Conservation (phyloP, 2,888 invertebrate genomes). For the Morinoia aosen region DNA sequence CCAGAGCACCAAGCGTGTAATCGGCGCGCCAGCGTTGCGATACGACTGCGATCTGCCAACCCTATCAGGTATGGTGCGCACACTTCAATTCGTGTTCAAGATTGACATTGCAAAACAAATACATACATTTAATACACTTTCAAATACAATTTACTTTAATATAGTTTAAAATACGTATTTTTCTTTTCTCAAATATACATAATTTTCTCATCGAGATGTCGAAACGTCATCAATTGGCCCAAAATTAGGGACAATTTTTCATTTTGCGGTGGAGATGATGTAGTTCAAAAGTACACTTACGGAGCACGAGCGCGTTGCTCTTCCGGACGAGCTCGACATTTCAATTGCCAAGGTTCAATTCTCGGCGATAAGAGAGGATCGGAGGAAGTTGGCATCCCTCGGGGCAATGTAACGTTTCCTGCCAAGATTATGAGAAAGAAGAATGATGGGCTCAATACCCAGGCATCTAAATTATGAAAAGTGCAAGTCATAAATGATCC, state of each 20-base stretch:
- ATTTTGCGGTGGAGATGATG: background rate
- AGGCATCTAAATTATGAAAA: background rate
- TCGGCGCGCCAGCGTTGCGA: background rate
- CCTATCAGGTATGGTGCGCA: background rate
- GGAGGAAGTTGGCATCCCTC: background rate
- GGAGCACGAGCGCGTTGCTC: background rate
- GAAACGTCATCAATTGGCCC: background rate
- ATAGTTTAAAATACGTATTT: background rate
- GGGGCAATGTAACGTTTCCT: constrained; percentile 1
- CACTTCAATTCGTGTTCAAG: background rate
- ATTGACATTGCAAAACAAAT: background rate
- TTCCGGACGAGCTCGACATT: background rate
- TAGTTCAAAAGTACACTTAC: background rate
- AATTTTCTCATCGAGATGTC: background rate
- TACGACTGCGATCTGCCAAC: background rate
- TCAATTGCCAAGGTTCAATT: background rate
- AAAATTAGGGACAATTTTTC: background rate
- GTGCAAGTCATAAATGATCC: background rate
- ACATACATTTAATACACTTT: too few species aligned
- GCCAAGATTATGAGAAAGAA: background rate
- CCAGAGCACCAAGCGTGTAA: background rate
- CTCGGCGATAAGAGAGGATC: background rate
- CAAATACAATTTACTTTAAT: too few species aligned
- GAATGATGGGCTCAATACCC: background rate
- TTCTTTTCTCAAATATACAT: background rate